Evolutionary conservation across 2,797 vertebrate genomes (phyloP), one percentile per base, ranked within the genome.

Genomic region (Neostethus bicornis): DNA sequence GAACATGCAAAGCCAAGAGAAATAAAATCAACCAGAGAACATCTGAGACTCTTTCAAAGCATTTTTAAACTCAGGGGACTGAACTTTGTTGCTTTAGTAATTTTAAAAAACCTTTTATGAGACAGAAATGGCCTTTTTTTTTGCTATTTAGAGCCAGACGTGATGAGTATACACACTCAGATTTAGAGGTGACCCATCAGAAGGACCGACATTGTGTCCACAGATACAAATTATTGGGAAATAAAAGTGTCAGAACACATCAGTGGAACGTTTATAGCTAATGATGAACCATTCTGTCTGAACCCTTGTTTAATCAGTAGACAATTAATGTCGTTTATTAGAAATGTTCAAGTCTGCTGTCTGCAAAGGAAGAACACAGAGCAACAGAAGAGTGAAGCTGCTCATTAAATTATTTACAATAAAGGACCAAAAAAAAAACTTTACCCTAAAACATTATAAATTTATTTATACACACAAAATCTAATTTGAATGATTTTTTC

Each of bases 1-100:
- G 70, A 74, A 59, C 48, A 23, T 47, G 51, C 57, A 13, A 32
- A 66, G 69, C 62, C 46, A 7, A 2, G 43, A 64, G 47, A 75
- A 32, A 71, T 44, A 64, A 58, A 52, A 70, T 52, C 54, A 17
- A 34, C 58, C 45, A 2, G 1, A 44, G 56, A 47, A 78, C 66
- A 54, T 51, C 8, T 20, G 24, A 47, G 28, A 21, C 47, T 47
- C 38, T 53, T 67, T 61, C 43, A 34, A 34, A 52, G 26, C 39
- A 47, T 49, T 64, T 26, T 37, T 57, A 23, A 55, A 54, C 49
- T 44, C 19, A 21, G 2, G 43, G 28, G 46, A 44, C 20, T 48
- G 26, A 35, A 52, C 10, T 13, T 1, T 35, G 50, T 17, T 28
- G 29, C 31, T 32, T 51, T 31, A 23, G 51, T 5, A 57, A 46